phyloP scores from a whole-genome alignment of 2,888 invertebrate genomes.

The Anaspis maculata region DNA sequence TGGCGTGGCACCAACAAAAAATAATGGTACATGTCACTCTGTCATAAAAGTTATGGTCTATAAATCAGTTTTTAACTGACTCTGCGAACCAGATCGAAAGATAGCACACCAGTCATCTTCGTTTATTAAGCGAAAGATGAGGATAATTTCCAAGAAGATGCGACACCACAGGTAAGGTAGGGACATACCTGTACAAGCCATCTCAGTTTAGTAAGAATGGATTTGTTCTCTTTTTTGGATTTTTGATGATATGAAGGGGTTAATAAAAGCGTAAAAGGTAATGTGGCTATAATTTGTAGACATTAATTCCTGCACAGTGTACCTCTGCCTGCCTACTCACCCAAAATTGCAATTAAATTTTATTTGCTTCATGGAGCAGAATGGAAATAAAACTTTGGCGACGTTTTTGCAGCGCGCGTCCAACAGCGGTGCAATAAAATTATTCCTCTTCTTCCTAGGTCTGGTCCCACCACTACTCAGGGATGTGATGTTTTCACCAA shows the following conservation, averaged over 20 bases:
- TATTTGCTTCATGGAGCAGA: too few relatives aligned
- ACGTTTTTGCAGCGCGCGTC: background rate
- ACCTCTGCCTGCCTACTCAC: too few relatives aligned
- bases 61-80: constrained; percentile 35
- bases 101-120: constrained; percentile 19
- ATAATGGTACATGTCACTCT: constrained; percentile 32
- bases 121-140: constrained; percentile 16
- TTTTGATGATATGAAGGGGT: constrained; percentile 13
- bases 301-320: too few relatives aligned
- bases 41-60: constrained; percentile 37
- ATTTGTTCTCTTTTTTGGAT: constrained; percentile 12
- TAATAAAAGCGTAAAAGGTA: constrained; percentile 6
- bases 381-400: too few relatives aligned
- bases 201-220: too few relatives aligned
- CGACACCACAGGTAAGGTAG: too few relatives aligned
- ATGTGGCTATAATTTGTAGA: too few relatives aligned
- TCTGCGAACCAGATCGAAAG: constrained; percentile 19
- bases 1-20: constrained; percentile 29
- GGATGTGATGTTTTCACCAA: too few relatives aligned
- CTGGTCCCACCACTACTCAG: too few relatives aligned
- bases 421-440: background rate
- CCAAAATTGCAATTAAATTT: too few relatives aligned
- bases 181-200: too few relatives aligned
- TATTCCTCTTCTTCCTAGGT: background rate
- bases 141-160: constrained; percentile 18